Evolutionary conservation across 2,888 invertebrate species (phyloP).

Genomic region (Drosophila tanythrix): DNA sequence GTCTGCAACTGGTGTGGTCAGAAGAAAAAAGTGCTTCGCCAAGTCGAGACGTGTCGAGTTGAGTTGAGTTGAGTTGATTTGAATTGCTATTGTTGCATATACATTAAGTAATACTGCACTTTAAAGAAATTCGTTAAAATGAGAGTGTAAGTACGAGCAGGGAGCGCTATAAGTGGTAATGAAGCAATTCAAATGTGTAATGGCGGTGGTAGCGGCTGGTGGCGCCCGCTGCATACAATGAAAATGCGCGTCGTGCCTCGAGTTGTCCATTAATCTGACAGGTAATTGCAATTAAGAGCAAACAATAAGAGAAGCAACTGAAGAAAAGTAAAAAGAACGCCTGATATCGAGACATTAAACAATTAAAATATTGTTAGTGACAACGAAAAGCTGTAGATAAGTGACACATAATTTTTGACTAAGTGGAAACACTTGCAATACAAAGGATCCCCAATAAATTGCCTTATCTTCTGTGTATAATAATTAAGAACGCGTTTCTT

Average conservation of each 20-base stretch:
- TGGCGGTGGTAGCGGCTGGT: constrained; percentile 18
- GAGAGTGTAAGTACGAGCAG: constrained; percentile 7
- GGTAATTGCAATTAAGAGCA: constrained; percentile 74
- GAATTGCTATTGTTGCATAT: constrained; percentile 64
- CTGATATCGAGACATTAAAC: constrained; percentile 25
- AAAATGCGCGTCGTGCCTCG: constrained; percentile 32
- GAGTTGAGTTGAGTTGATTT: constrained; percentile 24
- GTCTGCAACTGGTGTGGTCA: constrained; percentile 55
- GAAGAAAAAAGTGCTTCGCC: constrained; percentile 27
- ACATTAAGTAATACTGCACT: constrained; percentile 67
- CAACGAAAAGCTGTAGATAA: constrained; percentile 33
- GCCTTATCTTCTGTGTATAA: background rate
- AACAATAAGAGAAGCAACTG: constrained; percentile 50
- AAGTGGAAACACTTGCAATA: constrained; percentile 14
- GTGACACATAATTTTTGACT: constrained; percentile 7
- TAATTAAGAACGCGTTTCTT: background rate
- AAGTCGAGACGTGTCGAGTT: constrained; percentile 25
- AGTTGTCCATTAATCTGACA: constrained; percentile 73
- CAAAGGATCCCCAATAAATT: background rate
- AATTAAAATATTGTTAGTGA: constrained; percentile 48
- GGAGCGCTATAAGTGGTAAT: constrained; percentile 70
- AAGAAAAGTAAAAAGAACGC: constrained; percentile 25
- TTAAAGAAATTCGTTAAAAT: constrained; percentile 44
- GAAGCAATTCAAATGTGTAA: constrained; percentile 64
- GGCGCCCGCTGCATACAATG: constrained; percentile 53